phyloP scores from a whole-genome alignment of 2,797 vertebrate genomes.

The Phalanger gymnotis region DNA sequence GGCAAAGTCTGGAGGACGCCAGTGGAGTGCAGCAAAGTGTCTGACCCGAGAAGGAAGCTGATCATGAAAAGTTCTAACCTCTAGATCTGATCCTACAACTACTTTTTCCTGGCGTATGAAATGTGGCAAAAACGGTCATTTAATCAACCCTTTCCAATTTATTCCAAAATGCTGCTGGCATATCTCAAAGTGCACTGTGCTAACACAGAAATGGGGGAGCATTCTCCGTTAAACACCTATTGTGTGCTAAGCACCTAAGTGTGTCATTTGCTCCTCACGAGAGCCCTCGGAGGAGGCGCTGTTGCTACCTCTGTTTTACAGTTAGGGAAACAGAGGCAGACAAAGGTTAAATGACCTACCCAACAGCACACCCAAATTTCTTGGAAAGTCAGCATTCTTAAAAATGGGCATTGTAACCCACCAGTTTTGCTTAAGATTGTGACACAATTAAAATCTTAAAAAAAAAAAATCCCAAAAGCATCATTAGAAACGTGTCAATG shows the following conservation, averaged over 20 bases:
- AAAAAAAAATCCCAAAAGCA: conserved; percentile 12
- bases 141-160: neutral
- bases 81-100: neutral
- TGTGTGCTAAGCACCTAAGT: neutral
- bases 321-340: neutral
- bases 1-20: too few species aligned
- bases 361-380: conserved; percentile 19
- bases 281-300: neutral
- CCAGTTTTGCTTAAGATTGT: conserved; percentile 4
- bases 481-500: conserved; percentile 35
- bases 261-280: neutral
- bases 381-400: conserved; percentile 9
- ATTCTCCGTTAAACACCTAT: neutral
- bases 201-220: neutral
- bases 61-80: neutral
- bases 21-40: neutral
- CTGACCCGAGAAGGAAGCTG: neutral
- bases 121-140: neutral
- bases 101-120: neutral
- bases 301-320: neutral
- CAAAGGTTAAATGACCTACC: neutral
- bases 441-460: conserved; percentile 28
- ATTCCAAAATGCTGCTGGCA: neutral
- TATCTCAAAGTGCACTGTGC: neutral
- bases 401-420: conserved; percentile 45